A percentile compares a stretch with the other conserved stretches of the same genome.
These are phyloP conservation scores for Patagioenas fasciata DNA, from an alignment of 2,113 vertebrate genomes.

Conservation along the genomic window DNA sequence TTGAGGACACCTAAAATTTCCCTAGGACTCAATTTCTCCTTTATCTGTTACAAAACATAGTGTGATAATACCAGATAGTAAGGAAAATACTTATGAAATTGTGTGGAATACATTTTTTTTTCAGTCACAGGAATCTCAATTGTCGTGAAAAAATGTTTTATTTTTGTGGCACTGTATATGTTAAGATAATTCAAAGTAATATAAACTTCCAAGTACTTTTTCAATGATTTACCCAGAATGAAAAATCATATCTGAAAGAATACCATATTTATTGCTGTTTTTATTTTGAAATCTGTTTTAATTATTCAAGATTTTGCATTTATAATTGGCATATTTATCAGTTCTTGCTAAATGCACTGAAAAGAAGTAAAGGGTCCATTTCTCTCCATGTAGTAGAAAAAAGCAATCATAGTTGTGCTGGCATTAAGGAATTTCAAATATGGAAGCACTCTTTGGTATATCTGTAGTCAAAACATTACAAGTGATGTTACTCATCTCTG, in stretches of 20 bases:
- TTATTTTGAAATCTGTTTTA: constrained; percentile 69
- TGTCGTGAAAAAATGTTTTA: constrained; percentile 78
- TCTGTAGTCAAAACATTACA: constrained; percentile 63
- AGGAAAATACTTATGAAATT: constrained; percentile 75
- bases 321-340: constrained; percentile 69
- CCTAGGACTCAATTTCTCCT: constrained; percentile 79
- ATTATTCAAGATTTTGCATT: constrained; percentile 65
- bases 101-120: constrained; percentile 73
- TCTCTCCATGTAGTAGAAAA: constrained; percentile 55
- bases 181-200: constrained; percentile 82
- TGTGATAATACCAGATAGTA: constrained; percentile 75
- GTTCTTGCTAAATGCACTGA: constrained; percentile 72
- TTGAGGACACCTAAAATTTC: constrained; percentile 77
- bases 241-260: constrained; percentile 67
- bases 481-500: constrained; percentile 64
- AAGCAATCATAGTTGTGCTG: constrained; percentile 45
- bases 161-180: constrained; percentile 85
- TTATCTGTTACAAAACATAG: constrained; percentile 82
- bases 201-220: constrained; percentile 73
- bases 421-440: constrained; percentile 44
- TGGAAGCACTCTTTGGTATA: constrained; percentile 62
- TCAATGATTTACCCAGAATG: constrained; percentile 68
- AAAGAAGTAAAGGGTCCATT: constrained; percentile 68
- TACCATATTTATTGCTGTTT: constrained; percentile 72
- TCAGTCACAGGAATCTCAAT: constrained; percentile 74